phyloP scores from a whole-genome alignment of 2,888 invertebrate genomes.

The Saturnia japonica region DNA sequence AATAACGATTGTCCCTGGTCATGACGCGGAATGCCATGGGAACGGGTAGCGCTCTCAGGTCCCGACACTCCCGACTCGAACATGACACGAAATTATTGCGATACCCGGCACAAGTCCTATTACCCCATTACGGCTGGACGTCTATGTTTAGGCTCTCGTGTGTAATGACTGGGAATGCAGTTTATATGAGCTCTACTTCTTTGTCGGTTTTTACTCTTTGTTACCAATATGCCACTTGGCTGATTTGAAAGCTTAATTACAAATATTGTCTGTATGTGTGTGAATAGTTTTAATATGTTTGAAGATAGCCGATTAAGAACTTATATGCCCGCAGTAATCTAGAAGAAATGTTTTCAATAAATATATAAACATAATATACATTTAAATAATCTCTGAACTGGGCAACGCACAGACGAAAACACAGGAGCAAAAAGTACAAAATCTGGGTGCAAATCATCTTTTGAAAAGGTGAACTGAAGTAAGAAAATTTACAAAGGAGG shows the following conservation, averaged over 20 bases:
- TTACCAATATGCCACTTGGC: not conserved
- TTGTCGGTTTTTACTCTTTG: slow-evolving; percentile 4
- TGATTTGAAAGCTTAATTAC: not conserved
- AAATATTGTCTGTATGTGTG: no score
- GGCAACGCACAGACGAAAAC: not conserved
- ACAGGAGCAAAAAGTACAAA: not conserved
- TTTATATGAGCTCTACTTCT: not conserved
- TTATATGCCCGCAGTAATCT: no score
- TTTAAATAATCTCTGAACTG: not conserved
- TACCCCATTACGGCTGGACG: slow-evolving; percentile 49
- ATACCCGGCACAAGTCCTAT: slow-evolving; percentile 47
- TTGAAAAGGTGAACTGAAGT: not conserved
- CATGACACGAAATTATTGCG: slow-evolving; percentile 70
- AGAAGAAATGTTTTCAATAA: no score
- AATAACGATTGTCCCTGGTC: slow-evolving; percentile 60
- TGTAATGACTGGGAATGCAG: slow-evolving; percentile 19
- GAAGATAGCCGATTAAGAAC: no score
- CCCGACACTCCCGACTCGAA: slow-evolving; percentile 43
- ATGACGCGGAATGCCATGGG: slow-evolving; percentile 71
- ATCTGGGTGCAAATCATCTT: not conserved
- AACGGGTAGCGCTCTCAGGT: slow-evolving; percentile 59
- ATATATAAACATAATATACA: no score
- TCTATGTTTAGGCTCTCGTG: slow-evolving; percentile 24
- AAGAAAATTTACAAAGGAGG: not conserved
- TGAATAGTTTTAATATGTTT: no score